phyloP scores from a whole-genome alignment of 2,113 vertebrate species.

The Strigops habroptila region DNA sequence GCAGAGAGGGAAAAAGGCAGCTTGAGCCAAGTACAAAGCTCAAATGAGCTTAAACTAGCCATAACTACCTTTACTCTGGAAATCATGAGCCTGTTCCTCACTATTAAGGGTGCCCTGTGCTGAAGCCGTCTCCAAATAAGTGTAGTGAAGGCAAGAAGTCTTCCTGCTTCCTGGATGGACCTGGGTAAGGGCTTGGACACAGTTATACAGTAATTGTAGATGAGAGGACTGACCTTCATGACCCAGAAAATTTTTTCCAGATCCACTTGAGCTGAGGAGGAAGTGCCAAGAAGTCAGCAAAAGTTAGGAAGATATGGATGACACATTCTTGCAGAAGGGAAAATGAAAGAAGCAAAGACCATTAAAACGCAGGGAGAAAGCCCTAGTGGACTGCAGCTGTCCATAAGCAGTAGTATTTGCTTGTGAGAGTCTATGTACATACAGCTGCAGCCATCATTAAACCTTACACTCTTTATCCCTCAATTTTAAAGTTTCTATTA shows the following conservation, averaged over 20 bases:
- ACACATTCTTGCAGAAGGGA: rapidly evolving
- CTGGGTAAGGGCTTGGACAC: background rate
- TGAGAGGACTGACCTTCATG: background rate
- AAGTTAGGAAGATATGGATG: background rate
- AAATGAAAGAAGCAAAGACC: background rate
- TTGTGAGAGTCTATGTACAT: background rate
- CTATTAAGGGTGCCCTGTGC: background rate
- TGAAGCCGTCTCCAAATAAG: background rate
- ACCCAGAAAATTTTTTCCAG: background rate
- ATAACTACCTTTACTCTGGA: background rate
- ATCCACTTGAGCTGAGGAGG: background rate
- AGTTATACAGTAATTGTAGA: background rate
- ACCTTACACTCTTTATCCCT: background rate
- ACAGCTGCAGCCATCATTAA: background rate
- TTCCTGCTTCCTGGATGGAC: background rate
- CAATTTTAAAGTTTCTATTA: background rate
- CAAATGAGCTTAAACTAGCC: background rate
- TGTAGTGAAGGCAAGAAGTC: background rate
- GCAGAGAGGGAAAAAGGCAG: background rate
- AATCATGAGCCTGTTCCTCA: rapidly evolving
- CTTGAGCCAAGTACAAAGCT: background rate
- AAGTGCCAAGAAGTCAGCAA: background rate
- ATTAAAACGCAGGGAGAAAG: background rate
- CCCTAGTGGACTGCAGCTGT: background rate
- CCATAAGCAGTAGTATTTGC: background rate